A percentile compares a stretch with the other conserved stretches of the same genome.
These are phyloP conservation scores for Crocuta crocuta DNA, from an alignment of 2,113 vertebrate genomes.

Conservation along the genomic window DNA sequence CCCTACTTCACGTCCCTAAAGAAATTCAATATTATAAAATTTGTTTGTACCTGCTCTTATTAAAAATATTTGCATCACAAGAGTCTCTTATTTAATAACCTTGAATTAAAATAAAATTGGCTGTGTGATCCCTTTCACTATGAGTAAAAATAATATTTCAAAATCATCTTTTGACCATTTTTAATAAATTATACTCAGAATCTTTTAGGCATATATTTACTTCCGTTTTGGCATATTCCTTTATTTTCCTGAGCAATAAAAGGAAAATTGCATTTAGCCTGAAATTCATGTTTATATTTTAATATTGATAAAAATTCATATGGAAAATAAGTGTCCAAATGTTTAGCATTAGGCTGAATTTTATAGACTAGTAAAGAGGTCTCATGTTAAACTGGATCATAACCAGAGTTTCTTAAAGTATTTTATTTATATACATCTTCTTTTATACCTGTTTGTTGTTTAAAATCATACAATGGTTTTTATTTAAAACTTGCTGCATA, in stretches of 20 bases:
- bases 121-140: neutral
- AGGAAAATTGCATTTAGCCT: conserved; percentile 10
- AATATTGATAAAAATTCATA: neutral
- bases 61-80: neutral
- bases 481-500: neutral
- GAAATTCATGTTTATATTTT: conserved; percentile 30
- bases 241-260: conserved; percentile 34
- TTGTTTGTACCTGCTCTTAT: neutral
- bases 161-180: neutral
- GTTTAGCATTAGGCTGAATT: neutral
- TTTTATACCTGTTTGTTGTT: neutral
- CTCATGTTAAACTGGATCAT: neutral
- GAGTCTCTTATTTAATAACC: neutral
- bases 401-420: conserved; percentile 6
- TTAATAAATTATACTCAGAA: neutral
- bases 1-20: neutral
- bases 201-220: neutral
- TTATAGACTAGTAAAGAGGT: neutral
- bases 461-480: neutral
- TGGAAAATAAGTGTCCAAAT: neutral
- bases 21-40: neutral
- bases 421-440: neutral
- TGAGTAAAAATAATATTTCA: conserved; percentile 24
- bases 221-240: neutral
- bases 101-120: conserved; percentile 32